A percentile compares a stretch with the other conserved stretches of the same genome.
Evolutionary conservation across 2,113 vertebrate genomes (phyloP).

Genomic region (Tiliqua scincoides): DNA sequence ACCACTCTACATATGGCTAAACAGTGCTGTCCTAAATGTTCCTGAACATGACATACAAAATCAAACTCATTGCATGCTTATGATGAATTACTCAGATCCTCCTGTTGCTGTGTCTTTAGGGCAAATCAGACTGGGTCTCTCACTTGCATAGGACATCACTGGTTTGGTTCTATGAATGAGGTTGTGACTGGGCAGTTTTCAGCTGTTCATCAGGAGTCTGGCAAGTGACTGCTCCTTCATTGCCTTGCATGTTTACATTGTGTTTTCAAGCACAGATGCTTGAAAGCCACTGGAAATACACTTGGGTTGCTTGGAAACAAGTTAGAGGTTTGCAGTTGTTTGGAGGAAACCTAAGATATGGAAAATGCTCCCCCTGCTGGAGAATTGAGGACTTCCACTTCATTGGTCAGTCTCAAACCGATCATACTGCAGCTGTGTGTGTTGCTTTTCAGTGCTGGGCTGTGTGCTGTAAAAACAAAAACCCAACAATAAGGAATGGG

Average conservation of each 20-base stretch:
- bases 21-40: neutral
- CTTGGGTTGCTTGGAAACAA: neutral
- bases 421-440: neutral
- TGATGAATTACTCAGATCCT: neutral
- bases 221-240: neutral
- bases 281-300: neutral
- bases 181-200: too few relatives aligned
- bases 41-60: neutral
- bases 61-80: neutral
- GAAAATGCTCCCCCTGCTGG: constrained; percentile 21
- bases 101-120: neutral
- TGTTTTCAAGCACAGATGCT: neutral
- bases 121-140: neutral
- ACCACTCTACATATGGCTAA: neutral
- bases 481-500: neutral
- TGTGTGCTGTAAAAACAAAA: neutral
- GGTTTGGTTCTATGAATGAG: neutral
- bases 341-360: neutral
- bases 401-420: neutral
- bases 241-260: neutral
- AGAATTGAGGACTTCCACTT: neutral
- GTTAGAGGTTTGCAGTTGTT: neutral
- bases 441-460: neutral
- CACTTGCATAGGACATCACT: neutral
- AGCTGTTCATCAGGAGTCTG: neutral